A percentile compares a stretch with the other conserved stretches of the same genome.
phyloP scores from a whole-genome alignment of 2,113 vertebrate species.

The Nycticebus coucang region DNA sequence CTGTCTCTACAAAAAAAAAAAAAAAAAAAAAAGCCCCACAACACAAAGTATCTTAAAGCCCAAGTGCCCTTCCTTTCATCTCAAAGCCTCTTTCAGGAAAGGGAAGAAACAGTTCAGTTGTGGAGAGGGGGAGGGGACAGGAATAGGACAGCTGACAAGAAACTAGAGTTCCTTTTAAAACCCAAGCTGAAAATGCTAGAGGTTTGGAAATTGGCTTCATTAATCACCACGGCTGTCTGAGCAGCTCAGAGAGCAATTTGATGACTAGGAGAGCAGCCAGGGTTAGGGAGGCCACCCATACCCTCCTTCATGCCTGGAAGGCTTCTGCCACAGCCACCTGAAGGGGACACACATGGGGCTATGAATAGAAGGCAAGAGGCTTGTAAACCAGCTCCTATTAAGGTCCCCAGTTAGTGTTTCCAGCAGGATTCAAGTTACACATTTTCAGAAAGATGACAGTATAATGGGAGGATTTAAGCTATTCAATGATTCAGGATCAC shows the following conservation, averaged over 20 bases:
- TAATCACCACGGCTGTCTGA: slow-evolving; percentile 33
- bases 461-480: slow-evolving; percentile 26
- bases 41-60: slow-evolving; percentile 24
- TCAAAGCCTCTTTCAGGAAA: slow-evolving; percentile 64
- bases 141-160: slow-evolving; percentile 53
- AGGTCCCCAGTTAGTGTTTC: slow-evolving; percentile 51
- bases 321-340: slow-evolving; percentile 56
- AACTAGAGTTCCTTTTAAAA: slow-evolving; percentile 70
- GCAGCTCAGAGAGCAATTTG: neutral
- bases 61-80: slow-evolving; percentile 29
- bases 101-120: slow-evolving; percentile 58
- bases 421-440: slow-evolving; percentile 37
- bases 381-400: slow-evolving; percentile 34
- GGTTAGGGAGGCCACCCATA: neutral
- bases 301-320: neutral
- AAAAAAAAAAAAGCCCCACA: neutral
- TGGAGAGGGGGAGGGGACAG: slow-evolving; percentile 10
- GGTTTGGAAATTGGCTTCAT: slow-evolving; percentile 56
- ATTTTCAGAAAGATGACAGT: slow-evolving; percentile 30
- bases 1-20: too few species aligned
- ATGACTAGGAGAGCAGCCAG: slow-evolving; percentile 24
- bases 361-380: slow-evolving; percentile 36
- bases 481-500: slow-evolving; percentile 53
- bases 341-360: slow-evolving; percentile 36
- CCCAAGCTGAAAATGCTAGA: slow-evolving; percentile 47